Evolutionary conservation across 2,113 vertebrate species (phyloP).

Genomic region (Hemicordylus capensis): DNA sequence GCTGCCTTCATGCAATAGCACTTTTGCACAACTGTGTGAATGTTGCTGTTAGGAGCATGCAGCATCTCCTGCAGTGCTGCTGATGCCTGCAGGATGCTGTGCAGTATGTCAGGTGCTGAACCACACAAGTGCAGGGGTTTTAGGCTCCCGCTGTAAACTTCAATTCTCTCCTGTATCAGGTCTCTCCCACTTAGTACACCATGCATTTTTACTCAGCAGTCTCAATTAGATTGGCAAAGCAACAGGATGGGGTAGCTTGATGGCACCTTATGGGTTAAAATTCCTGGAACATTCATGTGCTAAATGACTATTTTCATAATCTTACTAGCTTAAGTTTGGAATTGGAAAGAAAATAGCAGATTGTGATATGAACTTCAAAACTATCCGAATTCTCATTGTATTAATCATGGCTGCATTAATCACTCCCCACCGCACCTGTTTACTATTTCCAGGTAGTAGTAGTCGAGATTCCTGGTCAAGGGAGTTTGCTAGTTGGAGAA

Average conservation of each 20-base stretch:
- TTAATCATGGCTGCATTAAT: not conserved
- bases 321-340: not conserved
- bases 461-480: slow-evolving; percentile 73
- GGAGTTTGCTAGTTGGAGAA: slow-evolving; percentile 85
- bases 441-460: slow-evolving; percentile 76
- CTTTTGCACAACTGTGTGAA: too few relatives aligned
- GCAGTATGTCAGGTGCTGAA: too few relatives aligned
- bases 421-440: slow-evolving; percentile 2
- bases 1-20: too few relatives aligned
- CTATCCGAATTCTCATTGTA: not conserved
- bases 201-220: not conserved
- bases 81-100: not conserved
- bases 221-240: not conserved
- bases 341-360: not conserved
- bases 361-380: not conserved
- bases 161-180: not conserved
- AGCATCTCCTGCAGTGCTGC: too few relatives aligned
- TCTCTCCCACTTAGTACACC: not conserved
- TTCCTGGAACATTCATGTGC: not conserved
- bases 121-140: not conserved
- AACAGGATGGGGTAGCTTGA: not conserved
- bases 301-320: not conserved
- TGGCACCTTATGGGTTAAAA: not conserved
- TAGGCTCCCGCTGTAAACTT: not conserved
- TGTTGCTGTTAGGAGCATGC: too few relatives aligned